Base-by-base conservation (phyloP, 2,797 vertebrate genomes). In the Merluccius polli region DNA sequence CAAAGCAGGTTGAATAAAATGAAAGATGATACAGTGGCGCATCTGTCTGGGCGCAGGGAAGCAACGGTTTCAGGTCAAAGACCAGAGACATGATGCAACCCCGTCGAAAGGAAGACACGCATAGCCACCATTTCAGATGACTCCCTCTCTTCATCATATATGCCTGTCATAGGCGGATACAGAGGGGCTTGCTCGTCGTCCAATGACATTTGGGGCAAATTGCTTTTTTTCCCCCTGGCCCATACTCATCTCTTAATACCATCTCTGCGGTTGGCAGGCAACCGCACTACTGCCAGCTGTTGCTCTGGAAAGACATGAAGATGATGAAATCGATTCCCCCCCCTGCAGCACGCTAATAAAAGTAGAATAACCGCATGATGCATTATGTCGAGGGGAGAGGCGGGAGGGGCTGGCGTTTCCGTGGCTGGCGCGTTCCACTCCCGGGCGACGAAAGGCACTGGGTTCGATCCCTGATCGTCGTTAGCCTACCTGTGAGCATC, bases 171-270 rank as follows among this genome's bases (percentile, higher is more conserved):
- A 76, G 78, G 77, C 74, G 84, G 82, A 85, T 33, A 3, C 32
- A 1, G 10, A 36, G n/a, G 81, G 77, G 74, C 82, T 79, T 59
- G 15, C 68, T 74, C 79, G 63, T 21, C 0, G 73, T 76, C 41
- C 41, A 16, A 76, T 88, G 87, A 87, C 87, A 85, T 88, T 87
- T 84, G 83, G 48, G 72, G 74, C n/a, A 82, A 87, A 89, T 81
- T 87, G 81, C 76, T 85, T 87, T 83, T 79, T 83, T 35, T 8
- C 33, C 33, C 33, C 33, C 33, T 35, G 33, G 33, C 33, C 33
- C 33, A 35, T 84, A 77, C 73, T 85, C 77, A 86, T 90, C 81
- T 86, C 77, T 77, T 52, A 83, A 89, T 73, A 81, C 82, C 71
- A 88, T 89, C 81, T 86, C 81, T 6, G 36, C 36, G 36, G 36